Evolutionary conservation across 2,797 vertebrate genomes (phyloP), one percentile per base, ranked within the genome.

Genomic region (Ctenosaura bakeri): DNA sequence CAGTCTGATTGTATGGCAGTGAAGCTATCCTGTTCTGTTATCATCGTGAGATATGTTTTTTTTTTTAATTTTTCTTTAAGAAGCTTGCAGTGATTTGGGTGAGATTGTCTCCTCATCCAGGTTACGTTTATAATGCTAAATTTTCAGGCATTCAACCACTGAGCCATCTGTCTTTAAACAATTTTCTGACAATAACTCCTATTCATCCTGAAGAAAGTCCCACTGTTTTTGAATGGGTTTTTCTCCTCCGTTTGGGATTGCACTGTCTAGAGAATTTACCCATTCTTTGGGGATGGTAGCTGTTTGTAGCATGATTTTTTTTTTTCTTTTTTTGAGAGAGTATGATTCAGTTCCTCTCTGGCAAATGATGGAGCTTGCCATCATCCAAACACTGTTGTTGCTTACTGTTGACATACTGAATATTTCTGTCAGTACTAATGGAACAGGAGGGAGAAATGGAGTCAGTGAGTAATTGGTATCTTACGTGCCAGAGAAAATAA

Each of bases 371-470:
- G n/a, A 24, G 10, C 26, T 81, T 84, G 62, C 62, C 38, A 14
- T 14, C 26, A 59, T 42, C 22, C 38, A 29, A 64, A 26, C 26
- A 42, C 42, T 9, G 35, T 8, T 85, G 64, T 18, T 56, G 71
- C 1, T 52, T 50, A 38, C 13, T 10, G 35, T 29, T 56, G 16
- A 59, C n/a, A 18, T 54, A 42, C 52, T 42, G 52, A 54, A 9
- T 76, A 76, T 86, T 76, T 22, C 22, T 76, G n/a, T 42, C 85
- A 35, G 20, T 0, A 76, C 20, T 26, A 76, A 26, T 76, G 71
- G 71, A 83, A 56, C 3, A 85, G 24, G 29, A 85, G 2, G 20
- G 59, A 83, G 83, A 86, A 92, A n/a, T 35, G 86, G 69, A 79
- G 16, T 50, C 29, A 73, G 26, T 35, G 90, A 59, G 16, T 76